Conservation (phyloP, 2,113 vertebrate genomes). For the Strix aluco region DNA sequence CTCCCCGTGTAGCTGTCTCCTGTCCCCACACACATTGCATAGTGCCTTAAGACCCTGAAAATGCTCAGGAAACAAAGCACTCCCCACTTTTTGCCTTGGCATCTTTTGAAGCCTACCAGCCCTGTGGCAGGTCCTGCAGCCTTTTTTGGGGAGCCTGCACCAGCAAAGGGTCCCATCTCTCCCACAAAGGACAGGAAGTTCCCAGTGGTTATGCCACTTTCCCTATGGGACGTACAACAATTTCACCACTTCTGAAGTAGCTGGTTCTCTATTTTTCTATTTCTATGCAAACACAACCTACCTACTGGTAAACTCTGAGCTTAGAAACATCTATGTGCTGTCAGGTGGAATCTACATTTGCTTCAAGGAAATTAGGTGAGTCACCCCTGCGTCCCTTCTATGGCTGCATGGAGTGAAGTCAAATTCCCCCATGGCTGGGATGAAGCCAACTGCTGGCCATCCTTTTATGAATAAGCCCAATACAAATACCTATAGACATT, state of each 20-base stretch:
- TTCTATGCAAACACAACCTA: conserved; percentile 48
- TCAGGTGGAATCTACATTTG: conserved; percentile 59
- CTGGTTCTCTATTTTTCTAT: conserved; percentile 44
- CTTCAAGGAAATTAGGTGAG: conserved; percentile 62
- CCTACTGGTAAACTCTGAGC: conserved; percentile 37
- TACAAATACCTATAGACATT: background rate
- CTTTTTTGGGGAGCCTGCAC: background rate
- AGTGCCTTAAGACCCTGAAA: background rate
- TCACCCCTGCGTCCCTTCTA: conserved; percentile 2
- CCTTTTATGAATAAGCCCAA: conserved; percentile 34
- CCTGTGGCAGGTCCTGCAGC: background rate
- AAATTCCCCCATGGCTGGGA: background rate
- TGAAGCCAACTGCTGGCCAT: conserved; percentile 34
- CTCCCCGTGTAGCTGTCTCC: background rate
- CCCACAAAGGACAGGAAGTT: background rate
- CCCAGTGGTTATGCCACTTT: background rate
- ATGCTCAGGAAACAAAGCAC: background rate
- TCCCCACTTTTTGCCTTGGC: background rate
- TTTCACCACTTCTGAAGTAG: conserved; percentile 30
- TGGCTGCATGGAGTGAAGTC: background rate
- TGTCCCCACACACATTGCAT: background rate
- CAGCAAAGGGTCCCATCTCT: background rate
- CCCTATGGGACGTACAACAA: background rate
- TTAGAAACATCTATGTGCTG: conserved; percentile 29
- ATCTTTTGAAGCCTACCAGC: background rate